Evolutionary conservation across 1,140 invertebrate genomes (phyloP), one percentile per base, ranked within the genome.

Genomic region (Idris sp.): DNA sequence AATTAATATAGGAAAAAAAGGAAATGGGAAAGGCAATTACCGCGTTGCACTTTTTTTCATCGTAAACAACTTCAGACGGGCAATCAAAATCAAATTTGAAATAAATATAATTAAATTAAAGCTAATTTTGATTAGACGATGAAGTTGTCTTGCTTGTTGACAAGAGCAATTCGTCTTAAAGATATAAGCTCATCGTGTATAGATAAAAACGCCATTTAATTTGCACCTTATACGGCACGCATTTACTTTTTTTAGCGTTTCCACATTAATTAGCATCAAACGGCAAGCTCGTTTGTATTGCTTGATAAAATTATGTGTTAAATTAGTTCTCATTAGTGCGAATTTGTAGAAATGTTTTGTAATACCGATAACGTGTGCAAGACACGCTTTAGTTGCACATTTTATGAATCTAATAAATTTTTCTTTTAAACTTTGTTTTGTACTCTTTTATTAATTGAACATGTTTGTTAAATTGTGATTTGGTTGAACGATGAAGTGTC

Each of bases 1-100:
- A 64, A 69, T 69, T 43, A 30, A 46, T 51, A 41, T 65, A 15
- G n/a, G n/a, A n/a, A n/a, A n/a, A n/a, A n/a, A 49, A 69, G 35
- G 38, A 71, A 76, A 67, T 56, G 26, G 59, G 25, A 53, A 59
- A 69, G 33, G 49, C 40, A 56, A 75, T 75, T 75, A 75, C 30
- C 28, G 26, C 46, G 36, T 16, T 25, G 25, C n/a, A n/a, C n/a
- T n/a, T n/a, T n/a, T n/a, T n/a, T n/a, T n/a, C n/a, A 49, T 62
- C 35, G 26, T 33, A 43, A 54, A 44, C 38, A 40, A 15, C 35
- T n/a, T n/a, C n/a, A n/a, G n/a, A n/a, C n/a, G n/a, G n/a, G n/a
- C n/a, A n/a, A n/a, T n/a, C n/a, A n/a, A n/a, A n/a, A n/a, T n/a
- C n/a, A n/a, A n/a, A n/a, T n/a, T n/a, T n/a, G n/a, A n/a, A n/a